These are phyloP conservation scores for Agrochola circellaris DNA, from an alignment of 2,888 invertebrate species.

Conservation along the genomic window DNA sequence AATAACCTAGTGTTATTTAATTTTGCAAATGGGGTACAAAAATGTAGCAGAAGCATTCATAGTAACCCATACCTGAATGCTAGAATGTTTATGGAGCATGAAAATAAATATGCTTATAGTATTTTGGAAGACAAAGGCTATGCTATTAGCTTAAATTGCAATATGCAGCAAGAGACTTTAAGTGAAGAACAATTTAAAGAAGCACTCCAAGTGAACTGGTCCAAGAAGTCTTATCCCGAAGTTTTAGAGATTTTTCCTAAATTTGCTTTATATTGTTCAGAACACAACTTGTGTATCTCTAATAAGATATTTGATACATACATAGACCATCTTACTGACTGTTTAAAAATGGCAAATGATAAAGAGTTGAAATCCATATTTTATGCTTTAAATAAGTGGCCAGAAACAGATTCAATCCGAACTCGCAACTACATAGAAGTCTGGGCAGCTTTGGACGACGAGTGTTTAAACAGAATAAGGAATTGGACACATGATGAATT, in stretches of 20 bases:
- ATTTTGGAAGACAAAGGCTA: constrained; percentile 84
- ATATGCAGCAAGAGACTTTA: constrained; percentile 46
- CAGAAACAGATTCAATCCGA: constrained; percentile 86
- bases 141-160: constrained; percentile 69
- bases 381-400: constrained; percentile 87
- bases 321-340: constrained; percentile 87
- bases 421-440: constrained; percentile 92
- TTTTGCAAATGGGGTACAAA: constrained; percentile 56
- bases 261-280: constrained; percentile 79
- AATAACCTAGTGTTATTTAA: constrained; percentile 40
- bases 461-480: constrained; percentile 87
- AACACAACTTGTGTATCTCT: constrained; percentile 80
- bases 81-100: constrained; percentile 84
- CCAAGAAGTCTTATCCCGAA: constrained; percentile 72
- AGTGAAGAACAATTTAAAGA: constrained; percentile 73
- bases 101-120: constrained; percentile 84
- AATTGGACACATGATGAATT: constrained; percentile 89
- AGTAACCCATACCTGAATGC: constrained; percentile 65
- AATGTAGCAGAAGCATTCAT: constrained; percentile 70
- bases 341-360: constrained; percentile 89
- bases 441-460: constrained; percentile 93
- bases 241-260: constrained; percentile 78
- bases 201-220: constrained; percentile 76
- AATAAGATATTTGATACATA: constrained; percentile 82
- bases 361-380: constrained; percentile 90